Percentiles rank a stretch among this genome's conserved stretches.
phyloP scores from a whole-genome alignment of 2,888 invertebrate genomes.

The Didymodactylos carnosus region DNA sequence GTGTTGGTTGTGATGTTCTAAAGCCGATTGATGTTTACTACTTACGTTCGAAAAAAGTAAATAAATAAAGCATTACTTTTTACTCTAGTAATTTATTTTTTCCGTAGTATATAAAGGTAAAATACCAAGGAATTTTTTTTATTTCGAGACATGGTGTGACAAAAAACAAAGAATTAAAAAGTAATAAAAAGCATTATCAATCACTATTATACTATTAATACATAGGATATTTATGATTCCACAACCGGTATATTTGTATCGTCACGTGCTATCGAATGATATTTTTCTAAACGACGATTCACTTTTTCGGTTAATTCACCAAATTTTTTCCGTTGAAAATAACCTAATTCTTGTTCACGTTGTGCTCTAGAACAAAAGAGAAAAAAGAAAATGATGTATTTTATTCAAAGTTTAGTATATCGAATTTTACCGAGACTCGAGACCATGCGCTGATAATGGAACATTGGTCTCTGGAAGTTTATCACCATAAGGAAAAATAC shows the following conservation, averaged over 20 bases:
- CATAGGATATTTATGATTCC: neutral
- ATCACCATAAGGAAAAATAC: conserved; percentile 25
- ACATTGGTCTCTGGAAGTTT: conserved; percentile 27
- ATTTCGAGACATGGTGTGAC: too few species aligned
- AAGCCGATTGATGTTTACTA: too few species aligned
- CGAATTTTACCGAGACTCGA: conserved; percentile 24
- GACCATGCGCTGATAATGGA: conserved; percentile 24
- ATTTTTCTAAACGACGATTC: conserved; percentile 15
- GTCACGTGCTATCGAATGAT: neutral
- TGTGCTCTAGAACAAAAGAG: conserved; percentile 22
- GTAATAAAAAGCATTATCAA: neutral
- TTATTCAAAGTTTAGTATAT: neutral
- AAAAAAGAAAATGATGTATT: neutral
- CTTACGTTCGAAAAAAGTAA: too few species aligned
- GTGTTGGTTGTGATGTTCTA: too few species aligned
- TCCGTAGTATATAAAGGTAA: too few species aligned
- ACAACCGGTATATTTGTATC: too few species aligned
- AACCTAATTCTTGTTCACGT: conserved; percentile 28
- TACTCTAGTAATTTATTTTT: too few species aligned
- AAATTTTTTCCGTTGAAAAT: conserved; percentile 28
- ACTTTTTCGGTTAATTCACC: conserved; percentile 27
- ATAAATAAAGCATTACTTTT: too few species aligned
- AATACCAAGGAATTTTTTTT: too few species aligned
- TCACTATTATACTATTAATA: neutral
- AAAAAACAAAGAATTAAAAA: neutral